Evolutionary conservation across 2,888 invertebrate genomes (phyloP), one percentile per base, ranked within the genome.

Genomic region (Graphium colonna): DNA sequence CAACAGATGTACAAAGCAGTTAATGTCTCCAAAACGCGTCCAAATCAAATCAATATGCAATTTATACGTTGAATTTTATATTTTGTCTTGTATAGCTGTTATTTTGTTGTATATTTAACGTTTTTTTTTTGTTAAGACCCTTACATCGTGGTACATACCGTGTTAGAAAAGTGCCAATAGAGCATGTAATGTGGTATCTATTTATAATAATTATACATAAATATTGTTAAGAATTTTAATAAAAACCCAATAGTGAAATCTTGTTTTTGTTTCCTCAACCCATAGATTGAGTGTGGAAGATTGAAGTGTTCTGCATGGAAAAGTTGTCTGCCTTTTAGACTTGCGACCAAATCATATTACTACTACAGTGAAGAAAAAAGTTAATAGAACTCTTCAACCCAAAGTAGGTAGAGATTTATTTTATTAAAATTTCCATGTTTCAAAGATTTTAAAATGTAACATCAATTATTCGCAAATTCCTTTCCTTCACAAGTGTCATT

Each of bases 141-240:
- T 51, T 46, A 55, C 33, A 45, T 51, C 52, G 9, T 9, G 47
- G 41, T 51, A 52, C 43, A 39, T 55, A 57, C 58, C 54, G 58
- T 41, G 55, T 55, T 63, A 60, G 73, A 69, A 65, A 73, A 76
- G 83, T 86, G 85, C 84, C 86, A 84, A 84, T 79, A 77, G 73
- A 63, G 60, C 62, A 72, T 68, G 68, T 71, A 69, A 77, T 78
- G 76, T 82, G 75, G 77, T 81, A 74, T 79, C 68, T 76, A 74
- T 79, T 79, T 77, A 77, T 78, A 72, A 77, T 79, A 73, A 76
- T 75, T 77, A 81, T 80, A 81, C 70, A 80, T 82, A 79, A 66
- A 73, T 77, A 78, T 77, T 80, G 74, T 79, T 79, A 82, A 83
- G 73, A 73, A 77, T 79, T 86, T 79, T 79, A 83, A 81, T 82